phyloP scores from a whole-genome alignment of 2,888 invertebrate genomes.

The Drosophila kambysellisi region DNA sequence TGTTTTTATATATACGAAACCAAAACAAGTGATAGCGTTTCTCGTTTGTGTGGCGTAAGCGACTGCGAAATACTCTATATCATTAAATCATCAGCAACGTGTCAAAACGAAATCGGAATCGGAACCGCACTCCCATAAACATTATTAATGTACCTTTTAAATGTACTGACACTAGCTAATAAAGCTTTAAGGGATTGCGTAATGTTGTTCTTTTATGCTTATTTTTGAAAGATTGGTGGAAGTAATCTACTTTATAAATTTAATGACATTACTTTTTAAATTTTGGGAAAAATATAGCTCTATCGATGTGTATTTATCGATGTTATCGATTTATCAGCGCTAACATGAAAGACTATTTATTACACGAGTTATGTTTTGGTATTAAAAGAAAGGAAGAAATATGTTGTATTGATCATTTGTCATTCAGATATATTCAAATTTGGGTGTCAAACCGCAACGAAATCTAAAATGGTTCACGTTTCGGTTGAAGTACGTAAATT shows the following conservation, averaged over 20 bases:
- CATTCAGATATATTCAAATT: not conserved
- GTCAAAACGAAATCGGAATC: not conserved
- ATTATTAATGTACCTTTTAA: not conserved
- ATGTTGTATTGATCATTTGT: not conserved
- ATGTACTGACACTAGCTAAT: not conserved
- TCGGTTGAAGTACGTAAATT: not conserved
- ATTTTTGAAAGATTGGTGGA: not conserved
- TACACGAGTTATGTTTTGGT: not conserved
- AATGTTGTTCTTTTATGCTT: not conserved
- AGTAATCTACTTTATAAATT: not conserved
- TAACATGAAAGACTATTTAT: not conserved
- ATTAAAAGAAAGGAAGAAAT: not conserved
- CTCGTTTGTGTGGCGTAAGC: not conserved
- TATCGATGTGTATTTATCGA: not conserved
- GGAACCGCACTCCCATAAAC: not conserved
- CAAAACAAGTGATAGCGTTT: not conserved
- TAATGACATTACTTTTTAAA: not conserved
- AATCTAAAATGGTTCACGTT: not conserved
- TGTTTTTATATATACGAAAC: not conserved
- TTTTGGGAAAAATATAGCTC: not conserved
- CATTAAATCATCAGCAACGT: not conserved
- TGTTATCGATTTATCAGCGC: not conserved
- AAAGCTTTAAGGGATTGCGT: not conserved
- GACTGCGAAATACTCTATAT: not conserved
- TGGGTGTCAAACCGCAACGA: not conserved